These are phyloP conservation scores for Coenonympha glycerion DNA, from an alignment of 2,888 invertebrate genomes.

Conservation along the genomic window DNA sequence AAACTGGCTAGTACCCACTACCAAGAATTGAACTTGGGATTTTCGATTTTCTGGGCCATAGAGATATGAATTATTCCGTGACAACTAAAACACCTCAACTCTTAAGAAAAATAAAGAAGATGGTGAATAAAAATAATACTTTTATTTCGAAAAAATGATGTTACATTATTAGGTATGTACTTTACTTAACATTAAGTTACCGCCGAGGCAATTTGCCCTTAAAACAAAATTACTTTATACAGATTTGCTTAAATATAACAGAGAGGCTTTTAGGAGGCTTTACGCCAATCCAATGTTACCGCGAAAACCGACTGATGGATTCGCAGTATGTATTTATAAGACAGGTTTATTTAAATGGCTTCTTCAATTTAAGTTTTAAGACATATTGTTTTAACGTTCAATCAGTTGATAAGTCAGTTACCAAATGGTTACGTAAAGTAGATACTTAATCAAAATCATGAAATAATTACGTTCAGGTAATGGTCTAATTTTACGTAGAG, in stretches of 20 bases:
- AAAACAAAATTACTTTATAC: conserved; percentile 10
- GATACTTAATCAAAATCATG: no score
- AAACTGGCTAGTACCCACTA: no score
- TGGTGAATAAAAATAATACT: background rate
- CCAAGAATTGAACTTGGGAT: no score
- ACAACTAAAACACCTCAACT: background rate
- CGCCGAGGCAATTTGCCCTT: conserved; percentile 7
- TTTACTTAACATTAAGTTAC: conserved; percentile 3
- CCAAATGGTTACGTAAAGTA: no score
- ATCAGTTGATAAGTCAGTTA: no score
- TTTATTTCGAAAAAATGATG: background rate
- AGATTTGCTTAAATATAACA: conserved; percentile 12
- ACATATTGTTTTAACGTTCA: no score
- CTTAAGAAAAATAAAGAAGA: background rate
- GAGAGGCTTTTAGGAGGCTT: conserved; percentile 16
- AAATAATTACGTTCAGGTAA: no score
- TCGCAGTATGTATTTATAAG: conserved; percentile 19
- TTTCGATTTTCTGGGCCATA: no score
- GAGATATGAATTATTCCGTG: no score
- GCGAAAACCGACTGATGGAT: conserved; percentile 22
- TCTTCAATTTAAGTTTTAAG: conserved; percentile 7
- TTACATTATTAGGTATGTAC: conserved; percentile 2
- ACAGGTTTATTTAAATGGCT: conserved; percentile 22
- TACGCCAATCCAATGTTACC: conserved; percentile 16
- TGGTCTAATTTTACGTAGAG: no score